Evolutionary conservation across 2,888 invertebrate genomes (phyloP), one percentile per base, ranked within the genome.

Genomic region (Diarsia brunnea): DNA sequence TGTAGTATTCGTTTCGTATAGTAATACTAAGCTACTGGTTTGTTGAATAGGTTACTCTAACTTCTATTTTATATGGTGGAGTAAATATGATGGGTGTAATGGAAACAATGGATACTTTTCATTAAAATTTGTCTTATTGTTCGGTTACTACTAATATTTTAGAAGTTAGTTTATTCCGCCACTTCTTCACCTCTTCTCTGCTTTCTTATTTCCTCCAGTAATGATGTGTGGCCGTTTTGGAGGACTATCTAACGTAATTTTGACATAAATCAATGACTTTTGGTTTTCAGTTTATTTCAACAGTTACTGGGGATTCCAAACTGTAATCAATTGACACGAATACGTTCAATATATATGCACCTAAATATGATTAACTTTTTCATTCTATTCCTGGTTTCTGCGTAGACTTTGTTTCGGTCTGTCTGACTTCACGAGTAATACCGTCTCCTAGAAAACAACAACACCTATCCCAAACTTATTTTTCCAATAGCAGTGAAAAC

Each of bases 1-100:
- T 83, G 72, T 85, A 43, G 47, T 47, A 70, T 82, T 84, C 76
- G 78, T 84, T 81, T 80, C 45, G 65, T 84, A 64, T 77, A 69
- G 64, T 79, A 78, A 19, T 49, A 38, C 16, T 55, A 65, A 3
- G n/a, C 19, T 81, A 47, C 64, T 21, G 27, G 21, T n/a, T 38
- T 27, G 1, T 58, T 16, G 27, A 14, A n/a, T n/a, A 58, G 27
- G 19, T 19, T 31, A 10, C 19, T 31, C 8, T 31, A 19, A 10
- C 60, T 31, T 31, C 27, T 24, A 16, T 16, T 3, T 16, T 27
- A 58, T 5, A 27, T 16, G 14, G 38, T 38, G 38, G 38, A 38
- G 38, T 38, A 1, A 38, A 38, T 14, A 14, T 55, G 14, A n/a
- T 24, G 16, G 27, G 27, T 27, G 14, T 7, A 24, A 27, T 58